A percentile compares a stretch with the other conserved stretches of the same genome.
These are phyloP conservation scores for Leptobrachium ailaonicum DNA, from an alignment of 2,113 vertebrate genomes.

Conservation along the genomic window DNA sequence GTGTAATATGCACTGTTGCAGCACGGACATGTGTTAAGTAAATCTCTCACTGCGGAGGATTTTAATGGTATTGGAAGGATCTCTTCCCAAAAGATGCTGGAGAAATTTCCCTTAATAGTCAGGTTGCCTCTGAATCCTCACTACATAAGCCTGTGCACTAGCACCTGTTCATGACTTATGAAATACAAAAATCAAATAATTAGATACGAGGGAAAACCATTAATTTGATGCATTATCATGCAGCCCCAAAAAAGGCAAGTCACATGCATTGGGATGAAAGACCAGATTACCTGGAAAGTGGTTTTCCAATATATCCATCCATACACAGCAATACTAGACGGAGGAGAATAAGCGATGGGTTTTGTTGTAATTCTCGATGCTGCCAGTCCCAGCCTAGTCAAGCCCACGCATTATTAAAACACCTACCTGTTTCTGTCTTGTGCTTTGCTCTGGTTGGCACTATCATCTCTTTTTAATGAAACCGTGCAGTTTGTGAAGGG, in stretches of 20 bases:
- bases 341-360: slow-evolving; percentile 56
- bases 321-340: slow-evolving; percentile 48
- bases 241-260: not conserved
- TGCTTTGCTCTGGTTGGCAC: slow-evolving; percentile 1
- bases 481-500: slow-evolving; percentile 1
- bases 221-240: not conserved
- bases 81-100: no score
- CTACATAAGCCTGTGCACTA: no score
- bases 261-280: not conserved
- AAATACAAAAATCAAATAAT: no score
- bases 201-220: no score
- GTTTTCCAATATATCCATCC: slow-evolving; percentile 11
- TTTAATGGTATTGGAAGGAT: no score
- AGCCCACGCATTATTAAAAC: slow-evolving; percentile 60
- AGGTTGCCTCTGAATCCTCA: no score
- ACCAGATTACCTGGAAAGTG: slow-evolving; percentile 9
- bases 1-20: no score
- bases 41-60: no score
- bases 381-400: slow-evolving; percentile 53
- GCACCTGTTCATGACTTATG: no score
- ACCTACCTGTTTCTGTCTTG: slow-evolving; percentile 55
- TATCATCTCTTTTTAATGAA: slow-evolving; percentile 42
- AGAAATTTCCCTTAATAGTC: no score
- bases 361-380: slow-evolving; percentile 61
- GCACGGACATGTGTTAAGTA: no score